These are phyloP conservation scores for Acropora yongei DNA, from an alignment of 64 coral and sea anemone species.

Conservation along the genomic window DNA sequence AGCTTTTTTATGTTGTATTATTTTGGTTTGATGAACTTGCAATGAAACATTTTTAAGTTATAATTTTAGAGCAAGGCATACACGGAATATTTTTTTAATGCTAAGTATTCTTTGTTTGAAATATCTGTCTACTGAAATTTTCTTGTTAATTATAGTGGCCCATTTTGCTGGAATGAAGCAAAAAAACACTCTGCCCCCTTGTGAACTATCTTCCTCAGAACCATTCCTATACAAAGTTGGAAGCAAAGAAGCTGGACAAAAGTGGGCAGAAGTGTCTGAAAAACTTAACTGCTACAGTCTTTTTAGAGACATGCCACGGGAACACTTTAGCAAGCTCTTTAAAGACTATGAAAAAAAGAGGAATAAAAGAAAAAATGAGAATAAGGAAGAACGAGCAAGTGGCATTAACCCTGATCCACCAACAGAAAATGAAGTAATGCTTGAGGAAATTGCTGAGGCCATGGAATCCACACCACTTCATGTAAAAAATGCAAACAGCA, in stretches of 20 bases:
- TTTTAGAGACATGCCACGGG: constrained; percentile 50
- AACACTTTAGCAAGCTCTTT: constrained; percentile 81
- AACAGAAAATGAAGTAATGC: constrained; percentile 60
- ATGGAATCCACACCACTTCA: constrained; percentile 56
- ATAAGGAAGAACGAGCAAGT: constrained; percentile 49
- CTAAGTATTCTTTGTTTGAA: constrained; percentile 35
- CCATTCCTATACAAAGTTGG: constrained; percentile 76
- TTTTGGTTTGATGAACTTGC: not conserved
- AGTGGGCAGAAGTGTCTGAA: constrained; percentile 70
- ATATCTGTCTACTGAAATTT: not conserved
- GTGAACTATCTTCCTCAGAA: constrained; percentile 60
- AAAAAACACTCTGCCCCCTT: constrained; percentile 62
- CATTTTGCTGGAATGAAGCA: constrained; percentile 82
- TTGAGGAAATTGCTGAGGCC: constrained; percentile 62
- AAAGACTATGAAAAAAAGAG: constrained; percentile 76
- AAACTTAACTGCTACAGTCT: constrained; percentile 60
- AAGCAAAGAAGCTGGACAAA: constrained; percentile 73
- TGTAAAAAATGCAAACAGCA: constrained; percentile 39
- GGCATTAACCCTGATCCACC: constrained; percentile 70
- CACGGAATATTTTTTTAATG: not conserved
- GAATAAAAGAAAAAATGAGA: not conserved
- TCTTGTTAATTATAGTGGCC: constrained; percentile 67
- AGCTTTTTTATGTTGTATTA: constrained; percentile 15
- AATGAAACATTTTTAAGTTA: not conserved
- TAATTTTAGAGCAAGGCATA: not conserved